Conservation (phyloP, 1,140 invertebrate genomes). For the Leptinotarsa undecemlineata region DNA sequence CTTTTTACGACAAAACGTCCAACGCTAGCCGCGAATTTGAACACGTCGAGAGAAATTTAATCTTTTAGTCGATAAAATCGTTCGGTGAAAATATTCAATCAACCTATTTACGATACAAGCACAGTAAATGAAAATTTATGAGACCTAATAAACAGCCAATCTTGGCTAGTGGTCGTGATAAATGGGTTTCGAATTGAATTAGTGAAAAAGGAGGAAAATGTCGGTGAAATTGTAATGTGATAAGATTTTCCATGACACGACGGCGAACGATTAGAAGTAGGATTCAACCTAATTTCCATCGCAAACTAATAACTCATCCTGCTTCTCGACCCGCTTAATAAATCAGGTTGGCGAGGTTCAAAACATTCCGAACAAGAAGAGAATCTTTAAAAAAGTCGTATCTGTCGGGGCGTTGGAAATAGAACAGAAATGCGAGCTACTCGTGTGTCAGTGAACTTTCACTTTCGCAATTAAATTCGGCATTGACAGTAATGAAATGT, state of each 20-base stretch:
- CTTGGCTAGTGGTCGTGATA: not conserved
- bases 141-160: not conserved
- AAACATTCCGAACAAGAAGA: not conserved
- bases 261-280: too few species aligned
- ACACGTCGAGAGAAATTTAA: not conserved
- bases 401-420: not conserved
- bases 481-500: not conserved
- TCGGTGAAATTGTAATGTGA: too few species aligned
- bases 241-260: too few species aligned
- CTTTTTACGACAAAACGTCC: not conserved
- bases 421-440: not conserved
- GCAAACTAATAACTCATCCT: too few species aligned
- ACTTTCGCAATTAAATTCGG: constrained; percentile 8
- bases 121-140: constrained; percentile 4
- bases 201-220: not conserved
- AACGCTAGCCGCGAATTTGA: not conserved
- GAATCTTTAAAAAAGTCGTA: not conserved
- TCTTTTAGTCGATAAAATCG: constrained; percentile 3
- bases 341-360: too few species aligned
- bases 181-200: not conserved
- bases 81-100: not conserved
- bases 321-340: too few species aligned
- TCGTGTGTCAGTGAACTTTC: not conserved
- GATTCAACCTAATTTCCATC: too few species aligned
- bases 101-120: not conserved